phyloP scores from a whole-genome alignment of 2,797 vertebrate genomes.

The Cottoperca gobio region DNA sequence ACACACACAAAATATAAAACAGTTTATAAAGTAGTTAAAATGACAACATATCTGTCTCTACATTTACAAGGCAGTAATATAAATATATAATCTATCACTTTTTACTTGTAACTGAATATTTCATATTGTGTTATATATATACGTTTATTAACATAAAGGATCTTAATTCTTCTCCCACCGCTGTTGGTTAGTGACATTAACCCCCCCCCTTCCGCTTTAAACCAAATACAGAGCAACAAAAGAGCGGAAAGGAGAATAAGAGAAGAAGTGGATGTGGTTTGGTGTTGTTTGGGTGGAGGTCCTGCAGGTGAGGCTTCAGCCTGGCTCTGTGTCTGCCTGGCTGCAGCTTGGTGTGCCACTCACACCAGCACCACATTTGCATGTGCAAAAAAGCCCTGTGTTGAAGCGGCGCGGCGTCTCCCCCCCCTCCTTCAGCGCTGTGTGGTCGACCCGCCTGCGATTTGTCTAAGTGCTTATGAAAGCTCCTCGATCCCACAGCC shows the following conservation, averaged over 20 bases:
- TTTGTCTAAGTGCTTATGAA: constrained; percentile 70
- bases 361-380: constrained; percentile 72
- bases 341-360: constrained; percentile 51
- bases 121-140: not conserved
- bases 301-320: constrained; percentile 72
- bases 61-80: no score
- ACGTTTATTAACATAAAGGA: not conserved
- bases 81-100: no score
- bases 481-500: constrained; percentile 45
- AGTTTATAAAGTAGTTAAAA: no score
- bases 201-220: not conserved
- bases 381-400: constrained; percentile 72
- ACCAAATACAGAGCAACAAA: constrained; percentile 41
- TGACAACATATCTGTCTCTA: no score
- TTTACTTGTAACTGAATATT: not conserved
- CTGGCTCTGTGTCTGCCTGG: constrained; percentile 26
- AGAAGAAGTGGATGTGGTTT: constrained; percentile 33
- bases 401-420: constrained; percentile 28
- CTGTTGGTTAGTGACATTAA: not conserved
- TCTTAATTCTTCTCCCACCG: not conserved
- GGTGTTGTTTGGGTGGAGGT: constrained; percentile 48
- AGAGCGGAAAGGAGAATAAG: constrained; percentile 48
- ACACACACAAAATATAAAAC: no score
- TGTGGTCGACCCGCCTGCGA: constrained; percentile 61
- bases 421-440: constrained; percentile 8